These are phyloP conservation scores for Tipula vernalis DNA, from an alignment of 2,888 invertebrate genomes.

Conservation along the genomic window DNA sequence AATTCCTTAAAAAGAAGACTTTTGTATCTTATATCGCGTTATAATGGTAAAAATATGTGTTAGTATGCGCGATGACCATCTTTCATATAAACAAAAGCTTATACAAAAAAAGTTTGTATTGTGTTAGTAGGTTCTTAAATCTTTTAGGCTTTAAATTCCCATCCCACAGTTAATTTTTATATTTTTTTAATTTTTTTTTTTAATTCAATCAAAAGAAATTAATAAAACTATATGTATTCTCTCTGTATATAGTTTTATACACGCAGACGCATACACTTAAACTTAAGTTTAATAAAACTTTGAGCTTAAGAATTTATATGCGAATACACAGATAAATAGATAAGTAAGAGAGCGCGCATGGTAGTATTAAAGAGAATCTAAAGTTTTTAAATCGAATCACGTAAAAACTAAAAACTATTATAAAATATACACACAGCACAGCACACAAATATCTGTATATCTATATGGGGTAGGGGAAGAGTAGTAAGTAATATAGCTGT, in stretches of 20 bases:
- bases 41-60: background rate
- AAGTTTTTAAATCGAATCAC: background rate
- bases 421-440: background rate
- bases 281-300: background rate
- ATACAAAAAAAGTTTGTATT: background rate
- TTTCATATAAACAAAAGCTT: background rate
- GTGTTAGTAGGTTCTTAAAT: constrained; percentile 8
- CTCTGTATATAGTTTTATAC: background rate
- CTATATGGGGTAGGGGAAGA: constrained; percentile 7
- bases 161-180: background rate
- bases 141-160: background rate
- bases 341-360: background rate
- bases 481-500: background rate
- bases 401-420: background rate
- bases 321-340: background rate
- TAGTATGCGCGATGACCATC: constrained; percentile 7
- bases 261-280: background rate
- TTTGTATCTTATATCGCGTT: background rate
- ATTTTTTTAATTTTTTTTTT: background rate
- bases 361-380: background rate
- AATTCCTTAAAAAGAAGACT: background rate
- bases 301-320: background rate
- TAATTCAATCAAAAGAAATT: background rate
- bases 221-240: background rate
- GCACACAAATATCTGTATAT: background rate